Percentiles rank a stretch among this genome's conserved stretches.
These are phyloP conservation scores for Scatophagus argus DNA, from an alignment of 2,113 vertebrate genomes.

Conservation along the genomic window DNA sequence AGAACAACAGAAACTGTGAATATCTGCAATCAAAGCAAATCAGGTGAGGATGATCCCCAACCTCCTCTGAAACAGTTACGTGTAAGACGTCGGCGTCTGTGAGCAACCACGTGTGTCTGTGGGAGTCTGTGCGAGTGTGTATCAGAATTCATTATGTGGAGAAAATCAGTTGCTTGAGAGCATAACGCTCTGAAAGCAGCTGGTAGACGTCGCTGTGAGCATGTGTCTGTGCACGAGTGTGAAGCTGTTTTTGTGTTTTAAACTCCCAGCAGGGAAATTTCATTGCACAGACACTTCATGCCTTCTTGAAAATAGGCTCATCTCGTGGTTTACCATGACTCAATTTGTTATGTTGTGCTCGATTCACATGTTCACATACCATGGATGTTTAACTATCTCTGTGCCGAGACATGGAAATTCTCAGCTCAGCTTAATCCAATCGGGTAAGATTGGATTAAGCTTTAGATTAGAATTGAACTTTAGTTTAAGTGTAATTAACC, in stretches of 20 bases:
- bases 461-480: slow-evolving; percentile 29
- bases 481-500: not conserved
- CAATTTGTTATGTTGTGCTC: slow-evolving; percentile 49
- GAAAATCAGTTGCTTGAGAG: slow-evolving; percentile 33
- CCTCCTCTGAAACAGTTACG: not conserved
- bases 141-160: slow-evolving; percentile 28
- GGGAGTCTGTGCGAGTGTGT: not conserved
- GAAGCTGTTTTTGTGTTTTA: slow-evolving; percentile 44
- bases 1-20: slow-evolving; percentile 1
- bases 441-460: slow-evolving; percentile 32
- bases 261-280: slow-evolving; percentile 54
- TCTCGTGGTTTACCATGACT: slow-evolving; percentile 67
- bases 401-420: slow-evolving; percentile 3
- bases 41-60: slow-evolving; percentile 19
- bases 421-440: too few species aligned
- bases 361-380: slow-evolving; percentile 44
- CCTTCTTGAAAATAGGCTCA: slow-evolving; percentile 60
- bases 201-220: slow-evolving; percentile 14
- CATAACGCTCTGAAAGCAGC: slow-evolving; percentile 15
- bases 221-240: slow-evolving; percentile 4
- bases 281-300: slow-evolving; percentile 51
- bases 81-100: slow-evolving; percentile 7
- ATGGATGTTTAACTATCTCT: slow-evolving; percentile 5
- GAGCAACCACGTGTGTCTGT: not conserved
- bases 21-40: slow-evolving; percentile 34